A percentile compares a stretch with the other conserved stretches of the same genome.
Conservation (phyloP, 2,113 vertebrate genomes). For the Triplophysa dalaica region DNA sequence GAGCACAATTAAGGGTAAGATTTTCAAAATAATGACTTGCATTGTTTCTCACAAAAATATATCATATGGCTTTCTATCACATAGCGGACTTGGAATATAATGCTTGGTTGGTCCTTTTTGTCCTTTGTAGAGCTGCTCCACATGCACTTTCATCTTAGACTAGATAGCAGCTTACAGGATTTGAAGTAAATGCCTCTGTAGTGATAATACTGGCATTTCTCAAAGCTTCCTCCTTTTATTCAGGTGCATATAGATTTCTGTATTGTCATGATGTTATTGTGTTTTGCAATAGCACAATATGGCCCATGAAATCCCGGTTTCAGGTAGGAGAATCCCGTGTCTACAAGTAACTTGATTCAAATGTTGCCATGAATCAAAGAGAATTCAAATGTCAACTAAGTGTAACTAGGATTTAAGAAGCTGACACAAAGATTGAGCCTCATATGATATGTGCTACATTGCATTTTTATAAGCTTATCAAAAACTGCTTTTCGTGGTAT, state of each 20-base stretch:
- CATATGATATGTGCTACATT: neutral
- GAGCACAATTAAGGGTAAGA: too few relatives aligned
- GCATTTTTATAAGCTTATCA: conserved; percentile 4
- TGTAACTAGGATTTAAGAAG: neutral
- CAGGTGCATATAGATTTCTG: neutral
- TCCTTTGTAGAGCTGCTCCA: too few relatives aligned
- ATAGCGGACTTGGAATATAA: too few relatives aligned
- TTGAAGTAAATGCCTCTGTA: neutral
- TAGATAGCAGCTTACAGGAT: too few relatives aligned
- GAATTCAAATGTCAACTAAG: neutral
- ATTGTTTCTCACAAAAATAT: too few relatives aligned
- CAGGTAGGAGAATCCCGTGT: neutral
- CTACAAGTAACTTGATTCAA: neutral
- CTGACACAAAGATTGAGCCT: conserved; percentile 10
- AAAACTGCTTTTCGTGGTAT: conserved; percentile 18
- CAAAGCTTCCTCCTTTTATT: neutral
- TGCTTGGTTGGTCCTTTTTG: too few relatives aligned
- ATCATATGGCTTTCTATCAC: too few relatives aligned
- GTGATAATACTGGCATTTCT: neutral
- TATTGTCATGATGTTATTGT: too few relatives aligned
- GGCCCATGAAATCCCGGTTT: conserved; percentile 4
- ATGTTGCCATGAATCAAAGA: conserved; percentile 4
- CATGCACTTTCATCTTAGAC: too few relatives aligned
- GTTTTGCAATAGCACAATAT: too few relatives aligned
- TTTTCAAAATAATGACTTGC: too few relatives aligned